Percentiles rank a stretch among this genome's conserved stretches.
phyloP scores from a whole-genome alignment of 2,113 vertebrate genomes.

The cattle (Bos taurus) region ARS-UCD2.0 NC_037329.1:48412001-48412500 shows the following conservation, averaged over 20 bases:
- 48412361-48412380: constrained; percentile 37
- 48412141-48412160: neutral
- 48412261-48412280: constrained; percentile 17
- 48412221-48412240: neutral
- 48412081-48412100: neutral
- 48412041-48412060: neutral
- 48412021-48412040: constrained; percentile 16
- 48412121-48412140: neutral
- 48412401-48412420: neutral
- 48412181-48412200: neutral
- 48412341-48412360: neutral
- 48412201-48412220: neutral
- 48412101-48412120: neutral
- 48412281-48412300: constrained; percentile 35
- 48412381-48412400: neutral
- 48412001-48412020: neutral
- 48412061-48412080: constrained; percentile 16
- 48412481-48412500: constrained; percentile 14
- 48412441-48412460: neutral
- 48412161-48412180: neutral
- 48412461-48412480: constrained; percentile 22
- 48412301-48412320: constrained; percentile 20
- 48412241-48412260: neutral
- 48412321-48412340: constrained; percentile 24
- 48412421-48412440: constrained; percentile 19